Base-by-base conservation (phyloP, 2,113 vertebrate genomes). In the Myanophis thanlyinensis region DNA sequence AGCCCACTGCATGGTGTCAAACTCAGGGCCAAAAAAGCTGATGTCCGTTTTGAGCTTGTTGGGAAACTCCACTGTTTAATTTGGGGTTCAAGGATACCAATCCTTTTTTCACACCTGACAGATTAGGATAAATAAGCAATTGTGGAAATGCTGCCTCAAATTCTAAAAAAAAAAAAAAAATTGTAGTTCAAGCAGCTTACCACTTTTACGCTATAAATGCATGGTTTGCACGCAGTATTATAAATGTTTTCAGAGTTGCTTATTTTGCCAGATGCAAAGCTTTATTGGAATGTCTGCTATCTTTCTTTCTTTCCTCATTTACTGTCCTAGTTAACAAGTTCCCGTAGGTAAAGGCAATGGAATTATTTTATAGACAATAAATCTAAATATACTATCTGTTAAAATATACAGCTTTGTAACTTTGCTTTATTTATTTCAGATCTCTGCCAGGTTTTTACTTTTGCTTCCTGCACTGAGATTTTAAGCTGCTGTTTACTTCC, bases 361-460 rank as follows among this genome's bases (percentile, higher is more conserved):
- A 85, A 90, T 95, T 93, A 88, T 89, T 92, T 91, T 84, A 93
- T 85, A 89, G n/a, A 85, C 3, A 59, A 48, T 86, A 87, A 35
- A 91, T 51, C 47, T 48, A 40, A 90, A 59, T 92, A 47, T 56
- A 95, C 23, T 46, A 6, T 85, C 91, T 85, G 85, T 89, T 85
- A 48, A 93, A 62, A 93, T 18, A 27, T 95, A 46, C 1, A 25
- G 89, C 25, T 87, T 91, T 91, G 92, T 96, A 96, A 95, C 91
- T 87, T 94, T 46, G 90, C 56, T 97, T 97, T 97, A 97, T 97
- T 96, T 97, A 95, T 92, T 97, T 93, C 94, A 96, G 93, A 97
- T 95, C 86, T 27, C 47, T 59, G 93, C 94, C 94, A 96, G 91
- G 94, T 93, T 97, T 97, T 97, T 97, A 95, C 92, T 93, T 93